Conservation (phyloP, 2,888 invertebrate species). For the Thereva unica region DNA sequence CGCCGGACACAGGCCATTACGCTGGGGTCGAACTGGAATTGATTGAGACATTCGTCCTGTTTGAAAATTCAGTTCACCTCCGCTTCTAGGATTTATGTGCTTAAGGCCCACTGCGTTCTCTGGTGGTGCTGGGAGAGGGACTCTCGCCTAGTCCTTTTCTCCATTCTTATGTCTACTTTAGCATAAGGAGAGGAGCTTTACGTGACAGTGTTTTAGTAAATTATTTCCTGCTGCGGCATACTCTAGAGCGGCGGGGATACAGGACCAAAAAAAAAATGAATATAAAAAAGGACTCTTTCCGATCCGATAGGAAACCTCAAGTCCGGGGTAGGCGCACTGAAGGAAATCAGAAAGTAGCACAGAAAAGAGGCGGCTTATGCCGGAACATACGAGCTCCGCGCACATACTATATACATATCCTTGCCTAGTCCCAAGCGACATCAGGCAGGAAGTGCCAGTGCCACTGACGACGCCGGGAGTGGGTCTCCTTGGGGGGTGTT, state of each 20-base stretch:
- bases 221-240: constrained; percentile 26
- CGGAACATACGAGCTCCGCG: too few relatives aligned
- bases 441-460: too few relatives aligned
- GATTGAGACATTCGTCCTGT: constrained; percentile 29
- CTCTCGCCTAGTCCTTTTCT: constrained; percentile 8
- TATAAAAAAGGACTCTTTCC: too few relatives aligned
- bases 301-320: too few relatives aligned
- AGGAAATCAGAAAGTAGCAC: too few relatives aligned
- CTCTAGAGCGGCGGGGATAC: not conserved
- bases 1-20: constrained; percentile 33
- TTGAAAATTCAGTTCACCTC: constrained; percentile 35
- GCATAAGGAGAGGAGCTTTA: constrained; percentile 25
- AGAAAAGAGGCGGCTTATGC: too few relatives aligned
- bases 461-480: too few relatives aligned
- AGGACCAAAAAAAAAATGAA: not conserved
- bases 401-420: too few relatives aligned
- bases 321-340: too few relatives aligned
- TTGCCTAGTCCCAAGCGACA: too few relatives aligned
- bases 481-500: too few relatives aligned
- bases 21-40: constrained; percentile 26
- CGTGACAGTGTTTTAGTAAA: constrained; percentile 27
- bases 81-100: constrained; percentile 15
- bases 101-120: not conserved
- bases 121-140: not conserved
- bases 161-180: constrained; percentile 26